Conservation (phyloP, 2,797 vertebrate genomes). For the Threskiornis aethiopicus region DNA sequence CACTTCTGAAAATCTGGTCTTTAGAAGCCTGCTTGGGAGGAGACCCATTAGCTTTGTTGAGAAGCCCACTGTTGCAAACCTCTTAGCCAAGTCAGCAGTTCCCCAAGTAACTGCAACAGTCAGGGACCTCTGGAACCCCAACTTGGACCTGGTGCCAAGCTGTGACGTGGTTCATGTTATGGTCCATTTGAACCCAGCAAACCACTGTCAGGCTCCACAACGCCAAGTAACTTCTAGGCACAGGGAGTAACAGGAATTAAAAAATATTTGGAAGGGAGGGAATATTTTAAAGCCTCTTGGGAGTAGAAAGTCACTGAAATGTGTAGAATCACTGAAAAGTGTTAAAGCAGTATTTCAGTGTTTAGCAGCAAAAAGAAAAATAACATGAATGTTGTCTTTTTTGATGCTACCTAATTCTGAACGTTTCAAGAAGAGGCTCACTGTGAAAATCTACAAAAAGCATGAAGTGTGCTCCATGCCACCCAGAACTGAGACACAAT, state of each 20-base stretch:
- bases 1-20: background rate
- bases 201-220: background rate
- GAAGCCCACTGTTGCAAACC: background rate
- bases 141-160: background rate
- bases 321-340: background rate
- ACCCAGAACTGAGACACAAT: background rate
- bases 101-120: background rate
- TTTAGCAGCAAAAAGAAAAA: background rate
- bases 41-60: background rate
- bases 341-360: background rate
- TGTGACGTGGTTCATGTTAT: background rate
- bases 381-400: background rate
- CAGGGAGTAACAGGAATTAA: background rate
- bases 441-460: background rate
- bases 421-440: background rate
- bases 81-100: background rate
- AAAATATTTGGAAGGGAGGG: background rate
- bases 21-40: background rate
- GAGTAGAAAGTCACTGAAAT: background rate
- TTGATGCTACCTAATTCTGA: background rate
- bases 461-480: background rate
- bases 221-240: background rate
- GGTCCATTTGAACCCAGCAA: background rate
- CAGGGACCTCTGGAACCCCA: background rate
- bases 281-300: background rate